Base-by-base conservation (phyloP, 2,797 vertebrate species). In the Coreius guichenoti region DNA sequence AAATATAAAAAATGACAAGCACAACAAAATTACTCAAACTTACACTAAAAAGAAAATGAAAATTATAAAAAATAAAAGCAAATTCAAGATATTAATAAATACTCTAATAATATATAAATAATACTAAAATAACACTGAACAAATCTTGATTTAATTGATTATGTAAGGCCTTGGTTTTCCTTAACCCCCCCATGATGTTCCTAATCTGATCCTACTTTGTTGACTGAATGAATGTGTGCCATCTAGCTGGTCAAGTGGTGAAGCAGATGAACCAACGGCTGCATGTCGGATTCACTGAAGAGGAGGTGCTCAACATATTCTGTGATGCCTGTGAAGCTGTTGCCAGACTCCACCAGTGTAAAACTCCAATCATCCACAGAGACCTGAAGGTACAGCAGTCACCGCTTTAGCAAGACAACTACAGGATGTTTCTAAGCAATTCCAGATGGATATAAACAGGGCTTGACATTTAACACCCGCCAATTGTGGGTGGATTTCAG, bases 211-310 rank as follows among this genome's bases (percentile, higher is more conserved):
- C 14, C 23, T 36, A 2, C 26, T 80, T 31, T 49, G 43, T 23
- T 68, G 45, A 80, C 29, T 36, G 49, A n/a, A 8, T 39, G 78
- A 0, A 33, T 69, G 49, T 79, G 6, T 47, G 51, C 9, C 68
- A 16, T 76, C 4, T 85, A 97, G 96, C 96, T 83, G 98, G 98
- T n/a, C 98, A 99, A 86, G 96, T 99, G 85, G 98, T 99, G 90
- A 98, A 98, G 92, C 98, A 99, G 94, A 99, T 99, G 98, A 99
- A 99, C 89, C 97, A 97, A 94, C 95, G 96, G 67, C 89, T 99
- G 80, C 97, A 96, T 56, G 96, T 96, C 8, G 98, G 98, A 77
- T 99, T 99, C 90, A 96, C 92, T 0, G 98, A 99, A 91, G 87
- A 94, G 0, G 98, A 99, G 93, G 97, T 99, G 9, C 92, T 99